Evolutionary conservation across 2,797 vertebrate species (phyloP).

Genomic region (Sebastes jordani): DNA sequence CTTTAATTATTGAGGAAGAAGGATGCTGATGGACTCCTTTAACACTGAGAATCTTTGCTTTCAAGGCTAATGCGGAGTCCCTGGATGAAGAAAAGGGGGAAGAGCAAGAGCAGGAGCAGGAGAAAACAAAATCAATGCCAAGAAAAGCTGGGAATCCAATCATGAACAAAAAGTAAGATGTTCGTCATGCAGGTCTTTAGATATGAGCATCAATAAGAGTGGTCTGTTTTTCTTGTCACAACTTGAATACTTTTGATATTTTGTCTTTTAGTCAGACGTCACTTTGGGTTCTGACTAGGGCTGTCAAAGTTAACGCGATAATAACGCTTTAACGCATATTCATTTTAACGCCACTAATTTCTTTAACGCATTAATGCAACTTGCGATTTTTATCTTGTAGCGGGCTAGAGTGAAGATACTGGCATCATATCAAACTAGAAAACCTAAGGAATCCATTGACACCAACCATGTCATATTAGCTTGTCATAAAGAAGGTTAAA

Average conservation of each 20-base stretch:
- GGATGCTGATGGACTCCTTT: not conserved
- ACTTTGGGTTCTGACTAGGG: not conserved
- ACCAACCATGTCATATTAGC: too few relatives aligned
- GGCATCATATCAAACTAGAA: too few relatives aligned
- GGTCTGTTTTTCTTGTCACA: not conserved
- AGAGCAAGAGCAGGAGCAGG: not conserved
- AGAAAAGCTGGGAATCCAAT: slow-evolving; percentile 89
- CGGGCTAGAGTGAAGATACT: too few relatives aligned
- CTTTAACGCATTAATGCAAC: too few relatives aligned
- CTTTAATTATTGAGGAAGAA: not conserved
- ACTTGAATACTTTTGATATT: not conserved
- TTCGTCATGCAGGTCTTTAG: not conserved
- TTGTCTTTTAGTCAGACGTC: not conserved
- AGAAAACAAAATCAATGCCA: slow-evolving; percentile 75
- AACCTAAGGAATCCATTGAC: too few relatives aligned
- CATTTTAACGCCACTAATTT: too few relatives aligned
- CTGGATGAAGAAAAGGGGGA: slow-evolving; percentile 32
- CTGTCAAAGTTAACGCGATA: too few relatives aligned
- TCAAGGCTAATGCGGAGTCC: slow-evolving; percentile 56
- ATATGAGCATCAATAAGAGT: not conserved
- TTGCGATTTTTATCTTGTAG: too few relatives aligned
- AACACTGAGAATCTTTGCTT: slow-evolving; percentile 3
- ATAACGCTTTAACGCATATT: too few relatives aligned
- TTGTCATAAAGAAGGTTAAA: too few relatives aligned
- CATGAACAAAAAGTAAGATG: slow-evolving; percentile 89